Evolutionary conservation across 2,797 vertebrate genomes (phyloP).

Genomic region (Muscicapa comitata): DNA sequence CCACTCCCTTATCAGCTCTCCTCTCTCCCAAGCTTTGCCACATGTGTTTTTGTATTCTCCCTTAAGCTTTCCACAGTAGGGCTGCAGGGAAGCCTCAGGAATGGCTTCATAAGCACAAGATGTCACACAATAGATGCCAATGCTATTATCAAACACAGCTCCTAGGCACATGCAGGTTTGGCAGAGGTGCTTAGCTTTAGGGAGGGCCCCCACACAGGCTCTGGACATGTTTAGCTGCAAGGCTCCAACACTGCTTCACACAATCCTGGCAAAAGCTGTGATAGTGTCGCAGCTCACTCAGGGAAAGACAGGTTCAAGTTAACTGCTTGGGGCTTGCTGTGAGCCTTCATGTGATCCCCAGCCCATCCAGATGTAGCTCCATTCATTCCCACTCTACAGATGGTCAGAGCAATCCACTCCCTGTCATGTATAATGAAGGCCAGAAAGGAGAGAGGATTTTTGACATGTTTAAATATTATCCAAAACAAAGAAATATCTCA

Average conservation of each 20-base stretch:
- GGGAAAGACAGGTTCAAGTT: not conserved
- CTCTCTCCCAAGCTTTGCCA: not conserved
- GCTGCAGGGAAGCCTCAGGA: not conserved
- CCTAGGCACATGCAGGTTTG: not conserved
- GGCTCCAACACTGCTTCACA: not conserved
- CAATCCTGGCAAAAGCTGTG: not conserved
- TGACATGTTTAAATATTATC: constrained; percentile 16
- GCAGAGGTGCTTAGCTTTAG: not conserved
- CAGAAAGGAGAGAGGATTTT: not conserved
- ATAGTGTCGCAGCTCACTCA: not conserved
- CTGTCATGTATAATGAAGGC: not conserved
- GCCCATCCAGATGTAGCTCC: not conserved
- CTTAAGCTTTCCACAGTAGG: not conserved
- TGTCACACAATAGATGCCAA: not conserved
- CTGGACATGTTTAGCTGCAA: not conserved
- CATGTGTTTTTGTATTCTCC: not conserved
- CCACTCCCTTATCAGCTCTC: not conserved
- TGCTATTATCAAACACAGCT: not conserved
- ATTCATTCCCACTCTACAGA: not conserved
- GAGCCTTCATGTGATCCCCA: not conserved
- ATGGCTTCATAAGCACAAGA: not conserved
- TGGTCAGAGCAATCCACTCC: not conserved
- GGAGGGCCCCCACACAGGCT: not conserved
- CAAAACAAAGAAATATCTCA: constrained; percentile 49
- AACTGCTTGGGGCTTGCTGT: not conserved